These are phyloP conservation scores for Prochilodus magdalenae DNA, from an alignment of 2,113 vertebrate species.

Conservation along the genomic window DNA sequence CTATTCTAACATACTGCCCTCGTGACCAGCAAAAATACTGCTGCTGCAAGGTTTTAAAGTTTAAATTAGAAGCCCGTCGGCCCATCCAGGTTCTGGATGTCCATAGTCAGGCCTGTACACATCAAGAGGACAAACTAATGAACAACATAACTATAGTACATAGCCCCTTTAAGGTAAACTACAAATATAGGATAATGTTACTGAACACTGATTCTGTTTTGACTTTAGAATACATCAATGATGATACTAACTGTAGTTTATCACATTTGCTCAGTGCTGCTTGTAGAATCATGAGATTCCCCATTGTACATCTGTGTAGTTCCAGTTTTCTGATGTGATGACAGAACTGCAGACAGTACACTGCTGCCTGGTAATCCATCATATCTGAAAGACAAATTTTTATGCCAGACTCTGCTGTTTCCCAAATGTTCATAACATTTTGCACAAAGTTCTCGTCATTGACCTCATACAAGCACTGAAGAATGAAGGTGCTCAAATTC, in stretches of 20 bases:
- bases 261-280: constrained; percentile 10
- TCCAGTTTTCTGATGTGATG: not conserved
- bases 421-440: constrained; percentile 21
- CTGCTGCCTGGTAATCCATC: constrained; percentile 12
- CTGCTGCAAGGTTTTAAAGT: too few relatives aligned
- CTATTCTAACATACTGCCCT: too few relatives aligned
- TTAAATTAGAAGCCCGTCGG: too few relatives aligned
- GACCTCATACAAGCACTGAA: constrained; percentile 36
- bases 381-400: not conserved
- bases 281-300: constrained; percentile 29
- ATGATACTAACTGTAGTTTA: constrained; percentile 10
- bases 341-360: constrained; percentile 36
- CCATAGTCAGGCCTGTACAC: too few relatives aligned
- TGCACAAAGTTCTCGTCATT: constrained; percentile 1
- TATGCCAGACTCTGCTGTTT: not conserved
- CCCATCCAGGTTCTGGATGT: too few relatives aligned
- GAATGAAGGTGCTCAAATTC: not conserved
- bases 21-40: too few relatives aligned
- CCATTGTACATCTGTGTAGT: constrained; percentile 3
- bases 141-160: too few relatives aligned
- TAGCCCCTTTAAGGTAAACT: too few relatives aligned
- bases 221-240: not conserved
- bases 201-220: not conserved
- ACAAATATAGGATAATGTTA: too few relatives aligned
- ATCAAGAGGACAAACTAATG: too few relatives aligned